Base-by-base conservation (phyloP, 1,140 invertebrate species). In the Drosophila lini region DNA sequence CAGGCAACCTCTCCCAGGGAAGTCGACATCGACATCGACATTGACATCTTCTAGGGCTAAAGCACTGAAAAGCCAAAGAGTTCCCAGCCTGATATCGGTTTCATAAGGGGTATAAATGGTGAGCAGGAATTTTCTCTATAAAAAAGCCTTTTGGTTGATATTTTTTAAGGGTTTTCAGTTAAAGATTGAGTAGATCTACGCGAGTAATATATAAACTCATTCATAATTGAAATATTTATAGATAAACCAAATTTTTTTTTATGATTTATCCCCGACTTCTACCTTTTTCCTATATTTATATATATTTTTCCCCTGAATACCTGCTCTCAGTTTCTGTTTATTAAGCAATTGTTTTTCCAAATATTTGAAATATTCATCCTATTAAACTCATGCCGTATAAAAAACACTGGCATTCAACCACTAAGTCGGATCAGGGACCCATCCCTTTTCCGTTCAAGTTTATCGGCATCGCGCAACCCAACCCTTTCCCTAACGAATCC, bases 381-480 rank as follows among this genome's bases (percentile, higher is more conserved):
- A 71, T 71, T 71, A 71, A 70, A 65, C 68, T 28, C 50, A 8
- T 5, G 6, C 25, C 5, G 4, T 16, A n/a, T 15, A 15, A 40
- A 15, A 11, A 13, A 10, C 9, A 11, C 50, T 25, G 22, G 15
- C 28, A 32, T 32, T 34, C 65, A 58, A 73, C 69, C 69, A 73
- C 69, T 73, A 73, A 73, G 67, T 71, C 67, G 67, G 65, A 71
- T 73, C 67, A 73, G 53, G 65, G 31, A 36, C 11, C 7, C 45
- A 28, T 31, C 1, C 5, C 25, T 6, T 34, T 7, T 7, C 16
- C 22, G 50, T 48, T 41, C 41, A 58, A 58, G 68, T 58, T 59
- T 71, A 69, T 69, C 62, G 31, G 45, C 2, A 68, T 36, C 45
- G 22, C 45, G 22, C 45, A 25, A 19, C 19, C 19, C 59, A 57